phyloP scores from a whole-genome alignment of 2,797 vertebrate species.

The Cephalopachus bancanus region DNA sequence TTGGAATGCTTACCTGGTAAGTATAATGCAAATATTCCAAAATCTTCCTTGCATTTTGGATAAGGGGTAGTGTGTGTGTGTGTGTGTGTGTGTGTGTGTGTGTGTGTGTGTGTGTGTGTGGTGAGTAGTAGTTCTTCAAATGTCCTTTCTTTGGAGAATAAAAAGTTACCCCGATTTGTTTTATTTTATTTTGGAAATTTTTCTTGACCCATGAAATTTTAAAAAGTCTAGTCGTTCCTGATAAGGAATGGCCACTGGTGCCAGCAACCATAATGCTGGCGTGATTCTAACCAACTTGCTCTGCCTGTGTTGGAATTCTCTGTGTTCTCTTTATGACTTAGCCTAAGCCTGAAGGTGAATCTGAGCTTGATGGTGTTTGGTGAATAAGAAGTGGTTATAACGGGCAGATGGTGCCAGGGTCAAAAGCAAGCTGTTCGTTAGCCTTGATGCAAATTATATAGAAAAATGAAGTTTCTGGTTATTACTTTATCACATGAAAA shows the following conservation, averaged over 20 bases:
- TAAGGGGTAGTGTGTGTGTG: not conserved
- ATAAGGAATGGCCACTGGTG: not conserved
- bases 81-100: not conserved
- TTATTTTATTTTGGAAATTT: conserved; percentile 22
- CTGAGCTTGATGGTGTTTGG: not conserved
- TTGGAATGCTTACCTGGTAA: not conserved
- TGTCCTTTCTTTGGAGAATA: conserved; percentile 44
- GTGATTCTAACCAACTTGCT: not conserved
- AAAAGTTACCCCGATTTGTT: not conserved
- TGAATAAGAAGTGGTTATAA: conserved; percentile 20
- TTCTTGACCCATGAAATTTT: conserved; percentile 15
- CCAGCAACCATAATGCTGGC: not conserved
- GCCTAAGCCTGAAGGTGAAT: not conserved
- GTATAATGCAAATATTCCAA: not conserved
- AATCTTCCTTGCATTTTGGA: not conserved
- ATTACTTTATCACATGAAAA: conserved; percentile 10
- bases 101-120: no score
- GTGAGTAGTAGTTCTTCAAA: conserved; percentile 12
- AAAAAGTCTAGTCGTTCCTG: not conserved
- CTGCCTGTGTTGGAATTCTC: not conserved
- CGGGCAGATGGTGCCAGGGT: not conserved
- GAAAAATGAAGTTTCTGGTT: conserved; percentile 2
- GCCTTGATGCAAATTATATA: not conserved
- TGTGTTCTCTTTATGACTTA: conserved; percentile 9
- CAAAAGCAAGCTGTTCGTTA: conserved; percentile 42